phyloP scores from a whole-genome alignment of 1,140 invertebrate genomes.

The Sarcophaga bullata region DNA sequence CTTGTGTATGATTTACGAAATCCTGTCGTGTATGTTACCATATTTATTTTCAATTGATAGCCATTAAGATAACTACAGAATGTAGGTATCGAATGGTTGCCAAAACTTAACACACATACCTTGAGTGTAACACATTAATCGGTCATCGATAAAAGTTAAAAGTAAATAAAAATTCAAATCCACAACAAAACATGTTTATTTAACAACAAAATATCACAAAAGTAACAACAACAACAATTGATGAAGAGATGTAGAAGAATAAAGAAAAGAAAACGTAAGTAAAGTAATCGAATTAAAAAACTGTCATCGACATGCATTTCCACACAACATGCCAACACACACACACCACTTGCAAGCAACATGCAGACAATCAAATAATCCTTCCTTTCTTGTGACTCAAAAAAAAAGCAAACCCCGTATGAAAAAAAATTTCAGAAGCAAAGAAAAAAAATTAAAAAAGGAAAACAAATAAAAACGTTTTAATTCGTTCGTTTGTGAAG shows the following conservation, averaged over 20 bases:
- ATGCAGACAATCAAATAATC: slow-evolving; percentile 16
- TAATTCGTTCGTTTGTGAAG: slow-evolving; percentile 27
- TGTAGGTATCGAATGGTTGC: no score
- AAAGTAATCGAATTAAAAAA: slow-evolving; percentile 66
- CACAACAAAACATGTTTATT: slow-evolving; percentile 25
- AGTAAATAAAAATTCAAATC: slow-evolving; percentile 6
- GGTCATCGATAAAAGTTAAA: no score
- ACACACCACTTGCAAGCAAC: no score
- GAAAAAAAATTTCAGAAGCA: no score
- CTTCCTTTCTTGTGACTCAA: slow-evolving; percentile 24
- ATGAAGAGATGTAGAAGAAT: no score
- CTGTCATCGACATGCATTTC: slow-evolving; percentile 60
- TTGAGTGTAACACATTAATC: no score
- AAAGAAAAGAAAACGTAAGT: slow-evolving; percentile 48
- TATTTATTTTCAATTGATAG: no score
- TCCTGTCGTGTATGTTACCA: no score
- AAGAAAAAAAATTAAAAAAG: neutral
- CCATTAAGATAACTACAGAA: no score
- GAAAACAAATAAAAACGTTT: slow-evolving; percentile 21
- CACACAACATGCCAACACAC: neutral
- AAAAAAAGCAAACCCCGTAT: neutral
- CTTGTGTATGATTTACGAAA: no score
- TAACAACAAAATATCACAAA: slow-evolving; percentile 5
- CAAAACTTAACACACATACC: no score
- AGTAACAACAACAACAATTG: neutral